phyloP scores from a whole-genome alignment of 2,888 invertebrate species.

The Noctua pronuba region DNA sequence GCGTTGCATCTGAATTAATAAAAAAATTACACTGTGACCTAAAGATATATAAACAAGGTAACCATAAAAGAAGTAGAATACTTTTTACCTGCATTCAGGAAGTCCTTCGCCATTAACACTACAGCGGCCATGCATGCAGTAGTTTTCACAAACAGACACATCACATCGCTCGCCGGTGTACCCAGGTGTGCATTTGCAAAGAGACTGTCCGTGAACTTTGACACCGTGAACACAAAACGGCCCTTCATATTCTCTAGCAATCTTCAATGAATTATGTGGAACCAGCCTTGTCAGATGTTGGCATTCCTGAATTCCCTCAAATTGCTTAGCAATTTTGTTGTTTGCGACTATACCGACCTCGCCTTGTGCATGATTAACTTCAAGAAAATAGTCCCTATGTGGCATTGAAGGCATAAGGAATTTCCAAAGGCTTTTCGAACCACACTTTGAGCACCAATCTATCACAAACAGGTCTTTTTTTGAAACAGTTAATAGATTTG shows the following conservation, averaged over 20 bases:
- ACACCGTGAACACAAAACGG: conserved; percentile 3
- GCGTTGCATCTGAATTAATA: not conserved
- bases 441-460: too few relatives aligned
- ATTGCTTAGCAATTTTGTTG: conserved; percentile 3
- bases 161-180: conserved; percentile 7
- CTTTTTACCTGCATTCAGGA: conserved; percentile 6
- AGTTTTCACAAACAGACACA: conserved; percentile 1
- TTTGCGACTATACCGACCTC: not conserved
- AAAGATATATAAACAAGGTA: not conserved
- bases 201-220: not conserved
- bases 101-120: not conserved
- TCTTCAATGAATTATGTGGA: not conserved
- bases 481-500: too few relatives aligned
- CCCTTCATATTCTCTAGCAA: not conserved
- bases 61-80: not conserved
- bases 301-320: not conserved
- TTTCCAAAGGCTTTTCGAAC: not conserved
- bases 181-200: conserved; percentile 8
- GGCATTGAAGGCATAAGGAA: not conserved
- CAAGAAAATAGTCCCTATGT: fast-evolving
- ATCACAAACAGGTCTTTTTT: too few relatives aligned
- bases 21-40: not conserved
- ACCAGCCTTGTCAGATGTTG: not conserved
- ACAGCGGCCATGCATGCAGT: not conserved
- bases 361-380: not conserved